Evolutionary conservation across 2,797 vertebrate species (phyloP).

Genomic region (Vireo griseus): DNA sequence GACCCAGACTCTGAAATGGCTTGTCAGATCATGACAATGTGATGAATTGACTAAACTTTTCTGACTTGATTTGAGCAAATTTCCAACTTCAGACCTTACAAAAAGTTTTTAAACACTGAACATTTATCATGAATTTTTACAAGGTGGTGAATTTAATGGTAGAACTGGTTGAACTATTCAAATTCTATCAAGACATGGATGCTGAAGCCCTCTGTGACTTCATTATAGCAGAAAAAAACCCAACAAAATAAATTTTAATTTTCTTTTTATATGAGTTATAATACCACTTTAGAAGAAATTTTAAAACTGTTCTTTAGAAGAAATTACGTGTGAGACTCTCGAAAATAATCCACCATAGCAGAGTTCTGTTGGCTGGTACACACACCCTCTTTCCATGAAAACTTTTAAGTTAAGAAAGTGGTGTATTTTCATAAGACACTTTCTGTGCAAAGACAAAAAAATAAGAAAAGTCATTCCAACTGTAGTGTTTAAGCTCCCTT

Average conservation of each 20-base stretch:
- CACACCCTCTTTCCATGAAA: rapidly evolving
- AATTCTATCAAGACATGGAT: background rate
- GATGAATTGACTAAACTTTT: background rate
- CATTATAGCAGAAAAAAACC: background rate
- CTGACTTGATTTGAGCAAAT: background rate
- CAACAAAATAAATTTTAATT: background rate
- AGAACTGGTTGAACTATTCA: background rate
- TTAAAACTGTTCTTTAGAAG: background rate
- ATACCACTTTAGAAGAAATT: background rate
- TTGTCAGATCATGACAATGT: background rate
- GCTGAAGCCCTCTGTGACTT: background rate
- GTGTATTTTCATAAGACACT: background rate
- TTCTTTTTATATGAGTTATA: background rate
- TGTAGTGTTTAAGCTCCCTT: background rate
- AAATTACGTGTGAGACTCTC: background rate
- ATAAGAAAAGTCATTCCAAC: rapidly evolving
- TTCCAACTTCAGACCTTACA: background rate
- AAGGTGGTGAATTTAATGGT: background rate
- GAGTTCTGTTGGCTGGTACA: background rate
- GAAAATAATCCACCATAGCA: background rate
- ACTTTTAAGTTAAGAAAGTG: background rate
- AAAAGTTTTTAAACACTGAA: background rate
- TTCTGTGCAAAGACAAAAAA: background rate
- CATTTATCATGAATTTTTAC: background rate
- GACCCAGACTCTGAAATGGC: background rate